Evolutionary conservation across 2,797 vertebrate species (phyloP), one percentile per base, ranked within the genome.

Genomic region (Pseudochirops corinnae): DNA sequence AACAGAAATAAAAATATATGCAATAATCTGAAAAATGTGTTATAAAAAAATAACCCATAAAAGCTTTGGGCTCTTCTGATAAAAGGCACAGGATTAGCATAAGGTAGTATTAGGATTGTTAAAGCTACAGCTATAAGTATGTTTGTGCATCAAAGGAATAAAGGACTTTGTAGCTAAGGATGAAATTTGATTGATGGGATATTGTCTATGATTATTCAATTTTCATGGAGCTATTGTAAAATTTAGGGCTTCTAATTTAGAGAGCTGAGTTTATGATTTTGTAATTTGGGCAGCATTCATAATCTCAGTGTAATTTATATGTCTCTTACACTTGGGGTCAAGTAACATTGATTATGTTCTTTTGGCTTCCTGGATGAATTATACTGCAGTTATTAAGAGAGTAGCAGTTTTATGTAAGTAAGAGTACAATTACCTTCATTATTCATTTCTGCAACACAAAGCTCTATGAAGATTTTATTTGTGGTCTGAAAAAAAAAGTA

Each of bases 231-330:
- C 55, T 12, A 39, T 92, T 95, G 53, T 13, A 95, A 96, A 97
- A 92, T 29, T 90, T 62, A 95, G 39, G 12, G 87, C 46, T 93
- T 91, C 58, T 92, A 92, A 96, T 94, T 93, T 91, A 93, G 56
- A 96, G 97, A 94, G n/a, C 2, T 74, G 91, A 95, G n/a, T 96
- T 97, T 93, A 94, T 92, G 95, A 92, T 95, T 97, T 94, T 93
- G 53, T 94, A 28, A 60, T 92, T 13, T 57, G 91, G 87, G 11
- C 2, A 26, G 92, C 26, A 24, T 28, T 9, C 96, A 96, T 97
- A 90, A 93, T 95, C 97, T 95, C 28, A 3, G 12, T 58, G 92
- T 2, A 95, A 50, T 55, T 6, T 58, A 12, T 10, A 56, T 93
- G 46, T 92, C 26, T 1, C 62, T 93, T 67, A 56, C 28, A 24